Evolutionary conservation across 2,113 vertebrate genomes (phyloP), one percentile per base, ranked within the genome.

Genomic region (Pyrgilauda ruficollis): DNA sequence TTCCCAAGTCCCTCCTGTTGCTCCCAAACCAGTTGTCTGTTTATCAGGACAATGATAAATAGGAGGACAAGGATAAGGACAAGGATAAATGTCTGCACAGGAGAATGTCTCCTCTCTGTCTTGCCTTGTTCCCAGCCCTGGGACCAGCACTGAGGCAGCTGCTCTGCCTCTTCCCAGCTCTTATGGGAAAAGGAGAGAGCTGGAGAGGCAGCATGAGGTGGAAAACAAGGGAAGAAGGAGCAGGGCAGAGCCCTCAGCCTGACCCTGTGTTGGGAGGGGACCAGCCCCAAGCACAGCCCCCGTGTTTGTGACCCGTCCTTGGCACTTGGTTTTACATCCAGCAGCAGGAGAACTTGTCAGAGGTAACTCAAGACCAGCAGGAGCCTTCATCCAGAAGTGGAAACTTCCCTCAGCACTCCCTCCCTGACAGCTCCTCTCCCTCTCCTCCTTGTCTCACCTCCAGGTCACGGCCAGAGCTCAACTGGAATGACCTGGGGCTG

Each of bases 261-360:
- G 49, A 13, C 11, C 6, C 1, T 6, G 35, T 24, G 22, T 0
- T 9, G n/a, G n/a, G 61, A 72, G 9, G 11, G 47, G 43, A 72
- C 7, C 1, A 0, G 46, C 35, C 47, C 39, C 11, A 1, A 24
- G 33, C 39, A 53, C 49, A 23, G 12, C 15, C 37, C 21, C 4
- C 1, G 2, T 12, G 68, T 50, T 22, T 43, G 21, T 33, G 41
- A 66, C 56, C 33, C 0, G 0, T 17, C 3, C 41, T n/a, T n/a
- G 76, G 52, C 17, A 15, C 46, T 70, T 28, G 12, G 33, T 92
- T 79, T 79, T 11, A 15, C 35, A 75, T 10, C 78, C 69, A 87
- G 77, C 81, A 87, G 90, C 81, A 53, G 0, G 0, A 66, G 69
- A 37, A 59, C 87, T 66, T 63, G 44, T 52, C 33, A 58, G 28